Base-by-base conservation (phyloP, 2,113 vertebrate species). In the Eublepharis macularius region DNA sequence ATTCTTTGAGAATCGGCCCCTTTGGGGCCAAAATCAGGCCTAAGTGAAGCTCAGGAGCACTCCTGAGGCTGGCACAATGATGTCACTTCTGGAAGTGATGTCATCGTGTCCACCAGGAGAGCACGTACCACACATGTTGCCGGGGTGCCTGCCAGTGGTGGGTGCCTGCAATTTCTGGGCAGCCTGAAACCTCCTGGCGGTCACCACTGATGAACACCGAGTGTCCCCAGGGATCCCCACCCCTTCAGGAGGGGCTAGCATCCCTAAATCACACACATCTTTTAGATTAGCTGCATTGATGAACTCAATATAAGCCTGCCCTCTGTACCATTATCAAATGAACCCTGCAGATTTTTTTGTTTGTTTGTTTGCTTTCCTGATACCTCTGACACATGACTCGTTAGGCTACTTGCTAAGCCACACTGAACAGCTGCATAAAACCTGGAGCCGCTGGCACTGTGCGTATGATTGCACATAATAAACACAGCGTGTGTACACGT, bases 381-480 rank as follows among this genome's bases (percentile, higher is more conserved):
- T 76, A 34, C 43, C 60, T 83, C 81, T 65, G 57, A 76, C 73
- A 83, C 57, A 49, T 60, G 36, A 39, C 54, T 63, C 29, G 24
- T 29, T 63, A 83, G 73, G 19, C 73, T 36, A 76, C 43, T 83
- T 76, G 70, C 51, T 83, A 83, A 83, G 60, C 81, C 72, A 34
- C 81, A 83, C 14, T 75, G 70, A 83, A 83, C 81, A 83, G 81
- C 81, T 83, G 81, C 32, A 26, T 63, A 75, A 45, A 83, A 75
- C 81, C 72, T 75, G 81, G 81, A 75, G 34, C 51, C 19, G 39
- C 81, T 75, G 70, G 81, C 51, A 75, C 39, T 63, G 70, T 43
- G 54, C 70, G 47, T 43, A 63, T 83, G 72, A 83, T 83, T 83
- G 70, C 81, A 83, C 81, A 75, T 83, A 83, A 83, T 83, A 83